Evolutionary conservation across 2,113 vertebrate species (phyloP).

Genomic region (Aix galericulata): DNA sequence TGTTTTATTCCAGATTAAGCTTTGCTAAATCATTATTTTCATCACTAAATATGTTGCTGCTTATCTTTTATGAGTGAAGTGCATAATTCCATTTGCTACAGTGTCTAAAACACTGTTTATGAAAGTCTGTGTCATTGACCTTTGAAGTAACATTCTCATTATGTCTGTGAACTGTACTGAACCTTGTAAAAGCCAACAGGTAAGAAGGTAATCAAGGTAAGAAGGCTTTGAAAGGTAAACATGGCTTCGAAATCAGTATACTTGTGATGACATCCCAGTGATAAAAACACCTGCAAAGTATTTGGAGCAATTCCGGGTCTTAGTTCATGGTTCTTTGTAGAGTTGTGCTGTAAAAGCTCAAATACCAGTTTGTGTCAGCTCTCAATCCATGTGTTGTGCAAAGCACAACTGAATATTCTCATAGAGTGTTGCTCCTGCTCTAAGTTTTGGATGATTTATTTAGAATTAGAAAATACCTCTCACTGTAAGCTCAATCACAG

Average conservation of each 20-base stretch:
- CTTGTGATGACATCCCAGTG: background rate
- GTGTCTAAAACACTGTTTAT: background rate
- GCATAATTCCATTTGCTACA: too few relatives aligned
- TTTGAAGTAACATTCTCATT: background rate
- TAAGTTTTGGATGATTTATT: background rate
- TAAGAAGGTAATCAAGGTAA: background rate
- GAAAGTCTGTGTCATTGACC: background rate
- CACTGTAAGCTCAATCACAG: background rate
- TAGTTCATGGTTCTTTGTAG: background rate
- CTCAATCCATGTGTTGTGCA: background rate
- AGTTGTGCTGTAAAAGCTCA: background rate
- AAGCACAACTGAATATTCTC: background rate
- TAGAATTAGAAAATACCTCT: background rate
- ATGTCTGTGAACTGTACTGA: background rate
- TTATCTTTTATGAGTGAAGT: too few relatives aligned
- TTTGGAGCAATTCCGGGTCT: background rate
- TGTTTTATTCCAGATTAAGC: too few relatives aligned
- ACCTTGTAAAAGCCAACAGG: background rate
- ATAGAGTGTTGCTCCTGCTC: background rate
- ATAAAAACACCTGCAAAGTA: background rate
- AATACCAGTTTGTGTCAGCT: accelerated
- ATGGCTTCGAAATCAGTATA: background rate
- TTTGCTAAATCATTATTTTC: too few relatives aligned
- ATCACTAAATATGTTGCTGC: too few relatives aligned
- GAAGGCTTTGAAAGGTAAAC: background rate